A percentile compares a stretch with the other conserved stretches of the same genome.
Conservation (phyloP, 2,797 vertebrate species). For the Bryconaethiops microstoma region DNA sequence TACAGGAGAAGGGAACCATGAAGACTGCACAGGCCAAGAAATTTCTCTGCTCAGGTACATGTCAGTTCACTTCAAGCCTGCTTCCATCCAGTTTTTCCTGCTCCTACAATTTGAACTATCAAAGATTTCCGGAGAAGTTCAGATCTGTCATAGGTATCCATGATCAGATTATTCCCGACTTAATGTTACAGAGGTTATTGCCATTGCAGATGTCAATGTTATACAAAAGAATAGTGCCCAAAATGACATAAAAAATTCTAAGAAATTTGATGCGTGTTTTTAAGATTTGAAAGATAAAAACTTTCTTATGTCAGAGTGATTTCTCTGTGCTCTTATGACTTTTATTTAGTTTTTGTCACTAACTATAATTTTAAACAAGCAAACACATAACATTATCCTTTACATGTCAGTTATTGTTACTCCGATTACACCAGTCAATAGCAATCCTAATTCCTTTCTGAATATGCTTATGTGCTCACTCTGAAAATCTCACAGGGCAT, state of each 20-base stretch:
- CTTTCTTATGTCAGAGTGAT: background rate
- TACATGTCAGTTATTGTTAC: background rate
- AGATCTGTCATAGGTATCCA: background rate
- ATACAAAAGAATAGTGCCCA: background rate
- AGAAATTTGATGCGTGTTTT: background rate
- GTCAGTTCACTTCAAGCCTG: slow-evolving; percentile 3
- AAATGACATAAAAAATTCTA: background rate
- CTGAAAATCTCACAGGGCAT: background rate
- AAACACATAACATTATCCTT: background rate
- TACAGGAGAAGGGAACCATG: slow-evolving; percentile 95
- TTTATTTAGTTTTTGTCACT: background rate
- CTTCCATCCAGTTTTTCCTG: background rate
- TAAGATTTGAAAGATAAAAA: background rate
- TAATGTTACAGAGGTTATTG: background rate
- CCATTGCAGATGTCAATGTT: background rate
- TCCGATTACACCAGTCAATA: background rate
- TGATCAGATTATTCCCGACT: background rate
- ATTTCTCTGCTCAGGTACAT: slow-evolving; percentile 95
- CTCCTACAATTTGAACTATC: background rate
- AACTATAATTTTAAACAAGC: background rate
- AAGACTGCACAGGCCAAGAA: slow-evolving; percentile 90
- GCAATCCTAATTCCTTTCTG: background rate
- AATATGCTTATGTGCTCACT: background rate
- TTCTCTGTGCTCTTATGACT: background rate
- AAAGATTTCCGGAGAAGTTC: background rate